phyloP scores from a whole-genome alignment of 53 echinoderm and acorn worm genomes.

The Arbacia lixula region DNA sequence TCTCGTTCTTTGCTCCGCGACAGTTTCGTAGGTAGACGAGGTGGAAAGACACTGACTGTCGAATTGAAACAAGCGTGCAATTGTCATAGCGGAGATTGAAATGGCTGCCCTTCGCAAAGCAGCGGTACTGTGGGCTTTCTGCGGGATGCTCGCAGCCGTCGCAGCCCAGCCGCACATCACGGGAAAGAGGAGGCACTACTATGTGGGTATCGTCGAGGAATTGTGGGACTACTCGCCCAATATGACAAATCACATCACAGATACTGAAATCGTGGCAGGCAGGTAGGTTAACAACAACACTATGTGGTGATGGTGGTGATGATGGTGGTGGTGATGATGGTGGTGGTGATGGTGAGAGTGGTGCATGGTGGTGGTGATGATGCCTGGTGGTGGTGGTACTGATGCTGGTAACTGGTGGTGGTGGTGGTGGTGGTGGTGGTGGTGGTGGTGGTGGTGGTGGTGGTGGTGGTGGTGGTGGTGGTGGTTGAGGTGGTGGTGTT shows the following conservation, averaged over 20 bases:
- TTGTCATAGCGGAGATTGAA: too few species aligned
- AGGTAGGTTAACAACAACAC: conserved; percentile 37
- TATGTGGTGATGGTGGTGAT: not conserved
- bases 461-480: conserved; percentile 4
- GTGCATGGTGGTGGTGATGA: conserved; percentile 1
- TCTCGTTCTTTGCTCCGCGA: not conserved
- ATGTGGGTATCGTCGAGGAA: conserved; percentile 45
- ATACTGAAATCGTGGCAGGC: conserved; percentile 4
- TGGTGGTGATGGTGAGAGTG: not conserved
- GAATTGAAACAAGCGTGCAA: too few species aligned
- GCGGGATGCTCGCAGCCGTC: too few species aligned
- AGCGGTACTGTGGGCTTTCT: too few species aligned
- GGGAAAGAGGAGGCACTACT: conserved; percentile 48
- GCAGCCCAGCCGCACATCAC: not conserved
- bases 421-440: not conserved
- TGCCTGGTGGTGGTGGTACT: not conserved
- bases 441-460: not conserved
- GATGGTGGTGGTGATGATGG: not conserved
- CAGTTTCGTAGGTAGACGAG: too few species aligned
- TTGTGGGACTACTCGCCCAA: conserved; percentile 54
- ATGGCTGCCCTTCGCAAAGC: too few species aligned
- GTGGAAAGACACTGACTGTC: too few species aligned
- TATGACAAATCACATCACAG: conserved; percentile 33
- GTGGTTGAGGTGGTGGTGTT: not conserved
- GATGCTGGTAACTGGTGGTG: not conserved